Evolutionary conservation across 2,113 vertebrate species (phyloP).

Genomic region (Sphyrna mokarran): DNA sequence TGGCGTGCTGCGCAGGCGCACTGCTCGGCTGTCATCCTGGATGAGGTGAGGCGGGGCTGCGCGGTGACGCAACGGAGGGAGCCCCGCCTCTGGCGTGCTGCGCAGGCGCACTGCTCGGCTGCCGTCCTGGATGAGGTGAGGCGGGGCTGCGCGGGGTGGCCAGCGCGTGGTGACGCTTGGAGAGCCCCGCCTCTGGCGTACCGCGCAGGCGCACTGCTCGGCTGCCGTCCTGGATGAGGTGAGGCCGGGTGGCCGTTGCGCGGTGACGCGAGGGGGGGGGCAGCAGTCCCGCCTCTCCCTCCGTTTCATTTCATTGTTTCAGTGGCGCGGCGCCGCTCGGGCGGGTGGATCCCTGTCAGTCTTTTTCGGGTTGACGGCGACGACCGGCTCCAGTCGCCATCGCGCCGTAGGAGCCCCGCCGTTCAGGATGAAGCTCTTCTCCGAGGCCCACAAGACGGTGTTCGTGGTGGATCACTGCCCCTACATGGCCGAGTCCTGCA

Average conservation of each 20-base stretch:
- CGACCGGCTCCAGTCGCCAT: not conserved
- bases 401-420: not conserved
- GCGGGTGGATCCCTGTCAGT: not conserved
- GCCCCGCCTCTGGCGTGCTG: not conserved
- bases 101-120: not conserved
- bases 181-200: too few species aligned
- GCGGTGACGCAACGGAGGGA: too few species aligned
- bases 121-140: not conserved
- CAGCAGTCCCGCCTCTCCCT: not conserved
- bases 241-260: too few species aligned
- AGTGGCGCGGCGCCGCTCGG: not conserved
- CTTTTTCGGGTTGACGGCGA: not conserved
- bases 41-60: not conserved
- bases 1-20: not conserved
- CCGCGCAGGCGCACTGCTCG: too few species aligned
- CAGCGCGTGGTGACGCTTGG: too few species aligned
- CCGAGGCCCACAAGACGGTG: constrained; percentile 92
- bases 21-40: too few species aligned
- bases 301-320: not conserved
- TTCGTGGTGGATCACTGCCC: constrained; percentile 98
- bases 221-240: too few species aligned
- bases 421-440: constrained; percentile 81
- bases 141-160: too few species aligned
- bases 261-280: not conserved
- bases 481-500: constrained; percentile 93